These are phyloP conservation scores for Apostichopus californicus DNA, from an alignment of 35 echinoderm and acorn worm species.

Conservation along the genomic window DNA sequence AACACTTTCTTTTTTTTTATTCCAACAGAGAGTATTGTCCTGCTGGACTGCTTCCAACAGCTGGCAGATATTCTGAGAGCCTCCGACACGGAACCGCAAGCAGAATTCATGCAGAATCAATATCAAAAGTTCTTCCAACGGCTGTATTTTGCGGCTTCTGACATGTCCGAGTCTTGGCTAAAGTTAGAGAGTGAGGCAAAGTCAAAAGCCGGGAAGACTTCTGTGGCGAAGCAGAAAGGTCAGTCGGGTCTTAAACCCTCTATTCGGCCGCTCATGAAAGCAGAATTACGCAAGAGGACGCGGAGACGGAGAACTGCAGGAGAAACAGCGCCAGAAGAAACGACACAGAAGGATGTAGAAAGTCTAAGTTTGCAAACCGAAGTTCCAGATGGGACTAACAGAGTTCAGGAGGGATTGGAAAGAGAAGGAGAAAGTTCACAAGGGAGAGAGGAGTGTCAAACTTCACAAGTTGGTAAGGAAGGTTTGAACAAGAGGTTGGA, in stretches of 20 bases:
- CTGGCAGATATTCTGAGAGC: slow-evolving; percentile 48
- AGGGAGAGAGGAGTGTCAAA: neutral
- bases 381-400: too few relatives aligned
- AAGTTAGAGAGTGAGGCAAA: neutral
- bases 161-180: neutral
- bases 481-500: neutral
- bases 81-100: slow-evolving; percentile 47
- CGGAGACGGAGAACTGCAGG: neutral
- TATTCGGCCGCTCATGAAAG: neutral
- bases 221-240: neutral
- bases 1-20: neutral
- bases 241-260: neutral
- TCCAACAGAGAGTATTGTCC: slow-evolving; percentile 69
- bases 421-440: neutral
- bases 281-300: neutral
- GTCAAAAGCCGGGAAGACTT: neutral
- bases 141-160: neutral
- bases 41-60: slow-evolving; percentile 78
- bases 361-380: neutral
- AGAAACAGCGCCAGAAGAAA: neutral
- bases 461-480: neutral
- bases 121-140: slow-evolving; percentile 47
- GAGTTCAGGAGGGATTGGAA: neutral
- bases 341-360: neutral
- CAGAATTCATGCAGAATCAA: slow-evolving; percentile 53